Evolutionary conservation across 2,888 invertebrate genomes (phyloP).

Genomic region (Cecidostiba fungosa): DNA sequence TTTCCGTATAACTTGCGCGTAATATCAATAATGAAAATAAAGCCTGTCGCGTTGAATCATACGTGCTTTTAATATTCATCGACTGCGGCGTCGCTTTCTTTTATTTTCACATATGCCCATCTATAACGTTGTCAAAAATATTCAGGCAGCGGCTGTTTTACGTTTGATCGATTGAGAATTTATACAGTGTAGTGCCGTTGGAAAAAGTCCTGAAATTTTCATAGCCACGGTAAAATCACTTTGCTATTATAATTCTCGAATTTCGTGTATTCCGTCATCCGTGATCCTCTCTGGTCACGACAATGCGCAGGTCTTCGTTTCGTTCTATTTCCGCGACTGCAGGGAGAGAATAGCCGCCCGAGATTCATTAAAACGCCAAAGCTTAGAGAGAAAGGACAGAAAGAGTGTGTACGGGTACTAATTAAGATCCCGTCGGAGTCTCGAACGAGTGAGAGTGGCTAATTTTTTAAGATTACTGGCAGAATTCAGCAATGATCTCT

Average conservation of each 20-base stretch:
- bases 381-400: constrained; percentile 27
- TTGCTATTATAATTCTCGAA: not conserved
- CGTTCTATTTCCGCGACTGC: constrained; percentile 13
- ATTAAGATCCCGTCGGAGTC: constrained; percentile 66
- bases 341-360: constrained; percentile 12
- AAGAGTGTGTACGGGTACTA: constrained; percentile 57
- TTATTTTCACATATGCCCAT: not conserved
- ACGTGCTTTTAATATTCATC: constrained; percentile 38
- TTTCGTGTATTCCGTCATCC: not conserved
- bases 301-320: constrained; percentile 1
- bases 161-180: not conserved
- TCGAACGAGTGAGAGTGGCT: constrained; percentile 62
- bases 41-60: not conserved
- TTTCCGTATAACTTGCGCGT: not conserved
- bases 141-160: not conserved
- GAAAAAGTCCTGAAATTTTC: not conserved
- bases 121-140: not conserved
- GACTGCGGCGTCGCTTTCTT: not conserved
- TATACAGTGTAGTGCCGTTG: not conserved
- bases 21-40: constrained; percentile 41
- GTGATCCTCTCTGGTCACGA: not conserved
- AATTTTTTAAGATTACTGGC: constrained; percentile 71
- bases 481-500: constrained; percentile 66
- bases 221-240: not conserved
- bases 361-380: constrained; percentile 54